These are phyloP conservation scores for Ormia ochracea DNA, from an alignment of 2,888 invertebrate species.

Conservation along the genomic window DNA sequence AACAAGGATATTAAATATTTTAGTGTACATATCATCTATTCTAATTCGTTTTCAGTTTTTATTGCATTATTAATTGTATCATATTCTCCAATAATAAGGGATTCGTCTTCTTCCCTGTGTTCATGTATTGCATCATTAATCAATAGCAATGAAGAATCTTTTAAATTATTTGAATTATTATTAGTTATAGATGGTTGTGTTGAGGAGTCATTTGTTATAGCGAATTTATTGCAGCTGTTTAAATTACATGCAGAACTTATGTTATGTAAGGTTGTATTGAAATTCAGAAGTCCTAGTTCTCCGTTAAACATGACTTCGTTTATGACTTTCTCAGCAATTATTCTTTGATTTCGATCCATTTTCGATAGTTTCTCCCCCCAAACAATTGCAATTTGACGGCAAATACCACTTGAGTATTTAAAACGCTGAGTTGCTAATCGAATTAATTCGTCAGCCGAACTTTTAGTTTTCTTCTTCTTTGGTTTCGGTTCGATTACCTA, in stretches of 20 bases:
- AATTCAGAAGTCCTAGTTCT: slow-evolving; percentile 32
- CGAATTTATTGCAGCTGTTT: not conserved
- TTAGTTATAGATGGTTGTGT: not conserved
- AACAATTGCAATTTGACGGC: not conserved
- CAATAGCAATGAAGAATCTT: not conserved
- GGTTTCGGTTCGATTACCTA: not conserved
- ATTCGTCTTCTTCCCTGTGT: not conserved
- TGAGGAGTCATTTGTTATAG: not conserved
- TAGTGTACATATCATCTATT: too few species aligned
- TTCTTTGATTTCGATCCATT: slow-evolving; percentile 27
- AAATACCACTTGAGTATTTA: not conserved
- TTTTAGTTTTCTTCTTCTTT: not conserved
- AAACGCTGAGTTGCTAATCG: slow-evolving; percentile 13
- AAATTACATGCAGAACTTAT: not conserved
- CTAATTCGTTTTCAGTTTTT: not conserved
- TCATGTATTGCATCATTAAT: not conserved
- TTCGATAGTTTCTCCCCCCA: slow-evolving; percentile 18
- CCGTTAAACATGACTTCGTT: slow-evolving; percentile 41
- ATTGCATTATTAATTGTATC: not conserved
- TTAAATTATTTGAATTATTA: not conserved
- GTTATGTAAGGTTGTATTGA: slow-evolving; percentile 15
- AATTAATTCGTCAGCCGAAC: slow-evolving; percentile 9
- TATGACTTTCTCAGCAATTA: slow-evolving; percentile 42
- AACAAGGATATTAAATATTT: too few species aligned
- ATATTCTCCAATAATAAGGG: not conserved